These are phyloP conservation scores for Erinaceus europaeus DNA, from an alignment of 2,113 vertebrate species.

Conservation along the genomic window DNA sequence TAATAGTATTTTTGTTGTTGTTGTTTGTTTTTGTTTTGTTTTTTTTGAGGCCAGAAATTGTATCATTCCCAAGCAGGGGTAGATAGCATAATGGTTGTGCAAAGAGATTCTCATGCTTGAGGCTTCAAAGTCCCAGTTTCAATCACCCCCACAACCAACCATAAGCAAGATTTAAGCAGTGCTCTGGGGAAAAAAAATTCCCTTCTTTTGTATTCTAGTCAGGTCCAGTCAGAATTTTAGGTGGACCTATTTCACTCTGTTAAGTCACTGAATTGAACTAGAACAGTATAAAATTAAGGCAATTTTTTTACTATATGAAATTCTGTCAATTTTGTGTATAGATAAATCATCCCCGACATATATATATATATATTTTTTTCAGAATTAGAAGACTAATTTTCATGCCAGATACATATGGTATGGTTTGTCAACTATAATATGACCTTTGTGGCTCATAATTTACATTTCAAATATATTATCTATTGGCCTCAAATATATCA, in stretches of 20 bases:
- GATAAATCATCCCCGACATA: conserved; percentile 13
- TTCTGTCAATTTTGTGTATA: background rate
- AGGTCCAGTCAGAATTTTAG: conserved; percentile 5
- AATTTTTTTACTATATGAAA: conserved; percentile 45
- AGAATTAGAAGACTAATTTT: conserved; percentile 8
- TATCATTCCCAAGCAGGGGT: too few species aligned
- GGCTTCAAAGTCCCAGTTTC: too few species aligned
- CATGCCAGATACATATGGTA: background rate
- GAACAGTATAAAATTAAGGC: conserved; percentile 10
- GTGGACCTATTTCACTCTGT: background rate
- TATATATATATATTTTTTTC: background rate
- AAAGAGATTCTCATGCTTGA: too few species aligned
- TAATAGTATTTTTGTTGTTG: too few species aligned
- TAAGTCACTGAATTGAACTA: background rate
- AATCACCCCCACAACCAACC: too few species aligned
- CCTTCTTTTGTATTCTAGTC: background rate
- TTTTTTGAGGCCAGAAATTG: background rate
- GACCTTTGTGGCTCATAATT: too few species aligned
- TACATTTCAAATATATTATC: background rate
- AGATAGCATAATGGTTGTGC: too few species aligned
- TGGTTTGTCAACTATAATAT: background rate
- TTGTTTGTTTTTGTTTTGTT: too few species aligned
- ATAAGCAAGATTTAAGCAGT: too few species aligned
- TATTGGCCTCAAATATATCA: background rate
- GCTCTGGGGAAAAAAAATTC: too few species aligned